These are phyloP conservation scores for Eutolmus rufibarbis DNA, from an alignment of 2,888 invertebrate species.

Conservation along the genomic window DNA sequence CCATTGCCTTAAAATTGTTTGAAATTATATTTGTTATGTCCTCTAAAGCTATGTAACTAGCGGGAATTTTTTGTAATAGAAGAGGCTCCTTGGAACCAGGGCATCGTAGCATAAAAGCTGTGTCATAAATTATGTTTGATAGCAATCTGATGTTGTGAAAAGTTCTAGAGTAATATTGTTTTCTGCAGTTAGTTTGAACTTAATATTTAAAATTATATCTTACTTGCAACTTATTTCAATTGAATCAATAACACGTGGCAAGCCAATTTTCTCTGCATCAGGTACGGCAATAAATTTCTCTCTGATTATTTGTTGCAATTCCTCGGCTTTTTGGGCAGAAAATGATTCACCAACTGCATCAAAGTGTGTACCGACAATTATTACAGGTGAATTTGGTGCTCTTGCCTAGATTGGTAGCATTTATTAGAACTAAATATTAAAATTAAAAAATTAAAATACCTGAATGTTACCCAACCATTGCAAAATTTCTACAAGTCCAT, in stretches of 20 bases:
- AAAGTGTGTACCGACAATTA: slow-evolving; percentile 96
- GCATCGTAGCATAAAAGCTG: slow-evolving; percentile 88
- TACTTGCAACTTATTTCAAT: slow-evolving; percentile 81
- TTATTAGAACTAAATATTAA: neutral
- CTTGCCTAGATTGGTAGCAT: slow-evolving; percentile 67
- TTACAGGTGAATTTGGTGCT: slow-evolving; percentile 94
- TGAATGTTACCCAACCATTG: slow-evolving; percentile 97
- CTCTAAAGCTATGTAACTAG: slow-evolving; percentile 92
- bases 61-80: slow-evolving; percentile 93
- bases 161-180: slow-evolving; percentile 66
- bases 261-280: slow-evolving; percentile 94
- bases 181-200: neutral
- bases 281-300: slow-evolving; percentile 90
- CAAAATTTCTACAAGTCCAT: slow-evolving; percentile 87
- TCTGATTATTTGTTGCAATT: slow-evolving; percentile 86
- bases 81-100: slow-evolving; percentile 91
- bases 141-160: slow-evolving; percentile 88
- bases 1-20: slow-evolving; percentile 73
- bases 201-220: neutral
- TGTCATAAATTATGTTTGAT: slow-evolving; percentile 91
- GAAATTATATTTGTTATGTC: slow-evolving; percentile 88
- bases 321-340: slow-evolving; percentile 67
- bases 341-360: slow-evolving; percentile 74
- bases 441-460: slow-evolving; percentile 45
- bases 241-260: slow-evolving; percentile 91